Evolutionary conservation across 1,140 invertebrate genomes (phyloP), one percentile per base, ranked within the genome.

Genomic region (Drosophila watanabei): DNA sequence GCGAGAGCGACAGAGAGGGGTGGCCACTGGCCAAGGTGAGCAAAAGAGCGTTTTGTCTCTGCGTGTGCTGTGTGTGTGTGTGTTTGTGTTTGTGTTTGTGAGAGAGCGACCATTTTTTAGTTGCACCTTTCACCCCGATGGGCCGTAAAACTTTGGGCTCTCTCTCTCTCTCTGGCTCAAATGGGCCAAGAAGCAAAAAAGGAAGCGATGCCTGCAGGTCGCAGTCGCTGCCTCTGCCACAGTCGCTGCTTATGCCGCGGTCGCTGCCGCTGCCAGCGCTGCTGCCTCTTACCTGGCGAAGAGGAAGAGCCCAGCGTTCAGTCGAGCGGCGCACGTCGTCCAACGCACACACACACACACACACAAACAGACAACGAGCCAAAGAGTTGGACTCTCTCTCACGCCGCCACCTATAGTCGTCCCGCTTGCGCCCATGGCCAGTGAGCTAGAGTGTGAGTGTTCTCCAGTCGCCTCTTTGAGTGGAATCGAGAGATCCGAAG

Each of bases 121-220:
- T 28, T 62, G 77, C 80, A 87, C 83, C 80, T 87, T 87, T 88
- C 77, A 79, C 66, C 56, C 59, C 56, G 64, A 49, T 60, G 83
- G 69, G 64, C 75, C 80, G 70, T 78, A 85, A 81, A 83, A 79
- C 73, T 77, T 68, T 71, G 7, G 60, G 66, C 68, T 51, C 68
- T 72, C 63, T 35, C 32, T 43, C 32, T 43, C 66, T 35, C 32
- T 43, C 24, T 24, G 46, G 32, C 56, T 73, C 68, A 73, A 73
- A 43, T 73, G 71, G 69, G 71, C 71, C 68, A 73, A 57, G 54
- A 57, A 39, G 24, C 9, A 57, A 39, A 57, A 73, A 88, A 85
- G 85, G 84, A 88, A 84, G 85, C 77, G 79, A 45, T 9, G 68
- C 33, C 37, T 63, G 79, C 59, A 33, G 78, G 72, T 24, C 64